Conservation (phyloP, 2,888 invertebrate species). For the Punctoribates punctum region DNA sequence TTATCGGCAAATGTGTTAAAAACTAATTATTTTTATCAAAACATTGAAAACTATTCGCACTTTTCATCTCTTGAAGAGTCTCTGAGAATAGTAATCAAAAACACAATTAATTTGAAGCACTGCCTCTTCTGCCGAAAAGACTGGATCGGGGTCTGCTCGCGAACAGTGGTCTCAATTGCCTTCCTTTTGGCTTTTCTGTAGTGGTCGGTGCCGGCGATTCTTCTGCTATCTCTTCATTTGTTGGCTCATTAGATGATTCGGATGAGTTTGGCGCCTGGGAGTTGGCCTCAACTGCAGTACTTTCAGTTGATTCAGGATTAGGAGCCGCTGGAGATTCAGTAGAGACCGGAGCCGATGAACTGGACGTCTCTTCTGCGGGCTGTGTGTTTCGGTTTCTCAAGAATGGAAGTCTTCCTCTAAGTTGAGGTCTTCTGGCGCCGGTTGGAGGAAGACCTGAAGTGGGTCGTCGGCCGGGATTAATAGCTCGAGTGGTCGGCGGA, state of each 20-base stretch:
- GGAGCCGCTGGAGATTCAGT: neutral
- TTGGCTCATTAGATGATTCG: neutral
- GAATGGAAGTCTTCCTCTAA: slow-evolving; percentile 34
- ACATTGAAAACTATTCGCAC: neutral
- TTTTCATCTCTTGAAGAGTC: neutral
- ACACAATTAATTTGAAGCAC: slow-evolving; percentile 5
- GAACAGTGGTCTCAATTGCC: slow-evolving; percentile 34
- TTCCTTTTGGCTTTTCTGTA: slow-evolving; percentile 17
- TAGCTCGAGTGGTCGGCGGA: neutral
- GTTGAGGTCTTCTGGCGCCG: slow-evolving; percentile 31
- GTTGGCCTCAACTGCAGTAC: neutral
- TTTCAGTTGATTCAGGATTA: neutral
- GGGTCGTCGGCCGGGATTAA: too few species aligned
- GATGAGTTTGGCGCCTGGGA: neutral
- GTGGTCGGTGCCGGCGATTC: neutral
- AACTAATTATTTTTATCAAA: too few species aligned
- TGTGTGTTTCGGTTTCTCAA: slow-evolving; percentile 10
- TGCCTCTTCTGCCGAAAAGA: slow-evolving; percentile 37
- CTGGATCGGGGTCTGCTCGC: slow-evolving; percentile 34
- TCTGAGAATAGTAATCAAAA: too few species aligned
- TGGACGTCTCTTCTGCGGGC: neutral
- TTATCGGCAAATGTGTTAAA: too few species aligned
- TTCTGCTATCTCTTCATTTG: neutral
- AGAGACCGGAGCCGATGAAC: neutral
- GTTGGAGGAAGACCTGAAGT: neutral